phyloP scores from a whole-genome alignment of 2,888 invertebrate species.

The Acanthoscelides obtectus region DNA sequence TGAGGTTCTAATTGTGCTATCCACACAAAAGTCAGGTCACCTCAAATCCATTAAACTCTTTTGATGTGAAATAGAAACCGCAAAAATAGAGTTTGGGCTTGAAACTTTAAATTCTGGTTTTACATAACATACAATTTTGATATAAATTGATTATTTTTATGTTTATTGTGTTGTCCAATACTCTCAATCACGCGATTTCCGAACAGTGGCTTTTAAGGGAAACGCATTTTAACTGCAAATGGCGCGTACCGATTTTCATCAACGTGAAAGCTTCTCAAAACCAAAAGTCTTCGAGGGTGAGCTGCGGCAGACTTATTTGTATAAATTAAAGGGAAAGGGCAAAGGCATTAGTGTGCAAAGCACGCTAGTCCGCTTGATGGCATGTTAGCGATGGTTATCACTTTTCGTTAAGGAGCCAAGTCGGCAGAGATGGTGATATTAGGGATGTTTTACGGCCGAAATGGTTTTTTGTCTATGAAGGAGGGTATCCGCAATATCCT shows the following conservation, averaged over 20 bases:
- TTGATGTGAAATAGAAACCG: no score
- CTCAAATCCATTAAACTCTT: no score
- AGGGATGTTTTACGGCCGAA: no score
- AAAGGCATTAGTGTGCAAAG: background rate
- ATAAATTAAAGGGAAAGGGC: background rate
- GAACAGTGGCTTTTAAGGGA: background rate
- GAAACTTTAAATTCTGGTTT: no score
- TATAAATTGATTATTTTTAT: no score
- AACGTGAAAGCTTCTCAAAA: background rate
- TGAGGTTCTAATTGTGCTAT: no score
- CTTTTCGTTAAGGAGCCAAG: background rate
- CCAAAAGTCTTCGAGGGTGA: background rate
- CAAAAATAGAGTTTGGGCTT: no score
- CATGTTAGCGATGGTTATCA: slow-evolving; percentile 6
- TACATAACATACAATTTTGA: no score
- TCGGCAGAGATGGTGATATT: background rate
- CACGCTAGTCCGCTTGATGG: background rate
- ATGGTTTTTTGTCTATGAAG: no score
- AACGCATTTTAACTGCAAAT: background rate
- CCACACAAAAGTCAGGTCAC: no score
- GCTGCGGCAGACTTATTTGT: background rate
- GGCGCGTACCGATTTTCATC: background rate
- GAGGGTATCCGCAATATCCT: no score
- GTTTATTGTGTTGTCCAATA: no score
- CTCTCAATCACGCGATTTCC: background rate